Percentiles rank a stretch among this genome's conserved stretches.
Conservation (phyloP, 2,797 vertebrate species). For the Lindbergichthys nudifrons region DNA sequence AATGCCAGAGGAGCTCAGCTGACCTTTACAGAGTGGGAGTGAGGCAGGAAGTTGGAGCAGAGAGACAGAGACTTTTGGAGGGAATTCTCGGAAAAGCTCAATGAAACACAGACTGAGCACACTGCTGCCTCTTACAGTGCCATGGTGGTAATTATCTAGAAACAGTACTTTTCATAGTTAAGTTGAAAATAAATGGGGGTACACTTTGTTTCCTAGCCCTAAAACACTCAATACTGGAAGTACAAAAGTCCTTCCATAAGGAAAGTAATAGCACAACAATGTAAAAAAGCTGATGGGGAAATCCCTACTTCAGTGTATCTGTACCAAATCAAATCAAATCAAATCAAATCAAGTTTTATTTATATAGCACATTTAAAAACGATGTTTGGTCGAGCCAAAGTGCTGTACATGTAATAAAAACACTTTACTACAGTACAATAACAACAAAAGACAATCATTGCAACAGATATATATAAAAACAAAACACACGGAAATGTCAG, state of each 20-base stretch:
- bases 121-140: not conserved
- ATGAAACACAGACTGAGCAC: not conserved
- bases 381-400: too few relatives aligned
- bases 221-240: not conserved
- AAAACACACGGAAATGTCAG: too few relatives aligned
- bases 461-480: too few relatives aligned
- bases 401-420: too few relatives aligned
- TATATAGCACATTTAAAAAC: too few relatives aligned
- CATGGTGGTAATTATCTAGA: not conserved
- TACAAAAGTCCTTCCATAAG: not conserved
- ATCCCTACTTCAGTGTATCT: too few relatives aligned
- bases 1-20: slow-evolving; percentile 50
- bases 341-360: too few relatives aligned
- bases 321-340: too few relatives aligned
- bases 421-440: too few relatives aligned
- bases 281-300: not conserved
- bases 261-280: not conserved
- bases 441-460: too few relatives aligned
- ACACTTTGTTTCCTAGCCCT: not conserved
- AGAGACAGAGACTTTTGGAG: slow-evolving; percentile 47
- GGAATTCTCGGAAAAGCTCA: slow-evolving; percentile 25
- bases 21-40: slow-evolving; percentile 51
- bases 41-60: slow-evolving; percentile 39
- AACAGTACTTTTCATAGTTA: not conserved
- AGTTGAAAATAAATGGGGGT: not conserved